A percentile compares a stretch with the other conserved stretches of the same genome.
phyloP scores from a whole-genome alignment of 2,888 invertebrate species.

The Artemia sinica region DNA sequence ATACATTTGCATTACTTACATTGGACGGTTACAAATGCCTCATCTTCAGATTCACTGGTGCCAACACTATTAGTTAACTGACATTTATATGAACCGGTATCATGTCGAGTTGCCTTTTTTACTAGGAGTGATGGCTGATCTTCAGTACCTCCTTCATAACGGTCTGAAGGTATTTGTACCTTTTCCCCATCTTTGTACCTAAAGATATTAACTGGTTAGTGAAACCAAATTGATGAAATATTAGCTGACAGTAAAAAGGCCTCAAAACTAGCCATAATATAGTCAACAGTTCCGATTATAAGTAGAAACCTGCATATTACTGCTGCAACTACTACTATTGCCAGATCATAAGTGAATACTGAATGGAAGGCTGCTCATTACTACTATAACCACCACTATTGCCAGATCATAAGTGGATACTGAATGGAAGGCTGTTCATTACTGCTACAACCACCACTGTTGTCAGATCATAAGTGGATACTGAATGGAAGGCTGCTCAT shows the following conservation, averaged over 20 bases:
- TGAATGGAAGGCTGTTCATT: too few species aligned
- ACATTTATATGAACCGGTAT: constrained; percentile 72
- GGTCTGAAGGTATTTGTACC: constrained; percentile 32
- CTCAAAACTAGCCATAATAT: neutral
- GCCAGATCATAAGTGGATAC: too few species aligned
- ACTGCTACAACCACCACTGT: too few species aligned
- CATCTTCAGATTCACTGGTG: constrained; percentile 50
- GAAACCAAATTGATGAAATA: too few species aligned
- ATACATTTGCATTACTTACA: constrained; percentile 44
- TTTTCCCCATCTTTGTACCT: constrained; percentile 30
- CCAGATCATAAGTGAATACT: too few species aligned
- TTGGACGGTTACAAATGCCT: constrained; percentile 56
- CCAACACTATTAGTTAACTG: constrained; percentile 61
- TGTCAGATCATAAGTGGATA: too few species aligned
- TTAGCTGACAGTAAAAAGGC: neutral
- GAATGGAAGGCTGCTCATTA: too few species aligned
- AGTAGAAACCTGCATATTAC: too few species aligned
- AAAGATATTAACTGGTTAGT: constrained; percentile 16
- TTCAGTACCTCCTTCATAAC: constrained; percentile 56
- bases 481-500: too few species aligned
- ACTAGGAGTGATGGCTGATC: constrained; percentile 60
- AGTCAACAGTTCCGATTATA: neutral
- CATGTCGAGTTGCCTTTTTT: constrained; percentile 51
- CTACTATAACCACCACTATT: too few species aligned
- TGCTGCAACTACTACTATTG: too few species aligned